Conservation (phyloP, 2,888 invertebrate species). For the Cosmorhoe ocellata region DNA sequence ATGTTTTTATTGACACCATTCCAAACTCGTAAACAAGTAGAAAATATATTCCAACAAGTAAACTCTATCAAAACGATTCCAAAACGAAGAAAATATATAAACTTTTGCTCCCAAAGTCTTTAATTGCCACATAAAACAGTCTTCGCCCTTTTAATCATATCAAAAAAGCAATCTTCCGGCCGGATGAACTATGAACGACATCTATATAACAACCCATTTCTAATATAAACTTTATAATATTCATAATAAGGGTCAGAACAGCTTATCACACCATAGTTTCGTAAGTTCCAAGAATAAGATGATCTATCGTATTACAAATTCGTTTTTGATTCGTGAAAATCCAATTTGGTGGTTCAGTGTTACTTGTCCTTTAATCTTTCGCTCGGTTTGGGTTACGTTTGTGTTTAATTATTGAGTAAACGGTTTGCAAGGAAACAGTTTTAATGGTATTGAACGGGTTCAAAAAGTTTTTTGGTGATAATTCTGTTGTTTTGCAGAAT, state of each 20-base stretch:
- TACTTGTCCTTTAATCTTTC: slow-evolving; percentile 58
- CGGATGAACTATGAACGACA: slow-evolving; percentile 63
- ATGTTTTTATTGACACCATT: background rate
- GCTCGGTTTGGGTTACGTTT: slow-evolving; percentile 22
- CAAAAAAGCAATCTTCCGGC: slow-evolving; percentile 80
- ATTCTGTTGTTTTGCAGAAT: no score
- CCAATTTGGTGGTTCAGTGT: slow-evolving; percentile 61
- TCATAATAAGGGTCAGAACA: slow-evolving; percentile 45
- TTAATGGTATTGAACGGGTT: background rate
- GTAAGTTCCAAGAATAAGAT: slow-evolving; percentile 66
- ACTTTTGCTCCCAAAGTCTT: slow-evolving; percentile 64
- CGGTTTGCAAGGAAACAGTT: slow-evolving; percentile 21
- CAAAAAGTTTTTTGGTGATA: no score
- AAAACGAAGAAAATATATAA: slow-evolving; percentile 52
- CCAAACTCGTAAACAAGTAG: slow-evolving; percentile 3
- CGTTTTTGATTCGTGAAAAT: slow-evolving; percentile 77
- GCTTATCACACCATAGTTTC: slow-evolving; percentile 52
- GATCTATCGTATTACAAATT: slow-evolving; percentile 69
- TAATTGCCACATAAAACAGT: slow-evolving; percentile 79
- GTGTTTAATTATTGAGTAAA: slow-evolving; percentile 20
- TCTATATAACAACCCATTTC: slow-evolving; percentile 40
- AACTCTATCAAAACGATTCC: slow-evolving; percentile 13
- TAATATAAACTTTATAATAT: slow-evolving; percentile 37
- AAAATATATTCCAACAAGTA: slow-evolving; percentile 8
- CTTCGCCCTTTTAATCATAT: slow-evolving; percentile 81